phyloP scores from a whole-genome alignment of 2,888 invertebrate species.

The Microplitis manilae region DNA sequence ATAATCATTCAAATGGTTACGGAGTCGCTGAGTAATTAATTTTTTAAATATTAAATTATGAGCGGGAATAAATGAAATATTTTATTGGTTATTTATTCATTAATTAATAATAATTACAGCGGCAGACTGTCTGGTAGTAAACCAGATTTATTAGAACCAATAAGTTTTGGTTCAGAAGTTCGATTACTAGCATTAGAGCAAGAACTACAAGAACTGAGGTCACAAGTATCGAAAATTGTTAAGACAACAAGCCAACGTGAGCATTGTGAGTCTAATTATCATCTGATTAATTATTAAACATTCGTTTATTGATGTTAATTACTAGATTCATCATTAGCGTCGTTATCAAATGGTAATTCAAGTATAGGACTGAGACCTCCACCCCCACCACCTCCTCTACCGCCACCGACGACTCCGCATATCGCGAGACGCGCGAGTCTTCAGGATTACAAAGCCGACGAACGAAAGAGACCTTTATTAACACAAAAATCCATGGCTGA shows the following conservation, averaged over 20 bases:
- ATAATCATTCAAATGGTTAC: slow-evolving; percentile 57
- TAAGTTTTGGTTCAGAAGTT: slow-evolving; percentile 70
- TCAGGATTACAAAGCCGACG: slow-evolving; percentile 65
- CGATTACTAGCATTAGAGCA: slow-evolving; percentile 69
- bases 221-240: slow-evolving; percentile 68
- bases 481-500: slow-evolving; percentile 67
- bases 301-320: not conserved
- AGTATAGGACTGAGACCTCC: slow-evolving; percentile 50
- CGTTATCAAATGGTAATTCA: slow-evolving; percentile 57
- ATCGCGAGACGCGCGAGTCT: slow-evolving; percentile 69
- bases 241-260: slow-evolving; percentile 61
- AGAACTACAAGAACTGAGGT: slow-evolving; percentile 67
- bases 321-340: slow-evolving; percentile 56
- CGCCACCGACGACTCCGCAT: slow-evolving; percentile 67
- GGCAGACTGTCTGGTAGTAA: slow-evolving; percentile 64
- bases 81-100: no score
- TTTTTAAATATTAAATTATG: no score
- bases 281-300: not conserved
- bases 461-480: slow-evolving; percentile 60
- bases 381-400: slow-evolving; percentile 65
- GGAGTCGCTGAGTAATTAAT: slow-evolving; percentile 56
- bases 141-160: slow-evolving; percentile 68
- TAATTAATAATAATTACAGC: slow-evolving; percentile 44
- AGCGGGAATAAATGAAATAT: no score
- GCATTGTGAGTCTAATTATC: slow-evolving; percentile 56